Evolutionary conservation across 2,888 invertebrate genomes (phyloP).

Genomic region (Bhutanitis thaidina): DNA sequence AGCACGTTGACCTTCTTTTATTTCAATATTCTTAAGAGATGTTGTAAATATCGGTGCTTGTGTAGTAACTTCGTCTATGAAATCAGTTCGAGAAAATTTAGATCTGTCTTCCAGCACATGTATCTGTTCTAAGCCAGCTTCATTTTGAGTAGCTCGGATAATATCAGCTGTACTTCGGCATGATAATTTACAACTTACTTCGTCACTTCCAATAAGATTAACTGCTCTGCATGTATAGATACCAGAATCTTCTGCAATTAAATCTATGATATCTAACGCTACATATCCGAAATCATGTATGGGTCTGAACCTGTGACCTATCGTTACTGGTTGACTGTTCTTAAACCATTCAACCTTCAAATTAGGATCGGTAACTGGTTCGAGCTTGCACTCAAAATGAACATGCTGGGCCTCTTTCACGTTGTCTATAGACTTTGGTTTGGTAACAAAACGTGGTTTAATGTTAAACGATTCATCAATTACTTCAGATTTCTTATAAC

Average conservation of each 20-base stretch:
- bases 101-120: constrained; percentile 93
- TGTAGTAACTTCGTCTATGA: constrained; percentile 89
- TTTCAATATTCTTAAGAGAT: constrained; percentile 93
- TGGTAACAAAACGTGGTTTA: constrained; percentile 91
- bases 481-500: constrained; percentile 89
- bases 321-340: constrained; percentile 95
- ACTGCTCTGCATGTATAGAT: constrained; percentile 96
- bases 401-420: constrained; percentile 94
- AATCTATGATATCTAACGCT: constrained; percentile 96
- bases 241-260: constrained; percentile 97
- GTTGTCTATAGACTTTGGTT: constrained; percentile 91
- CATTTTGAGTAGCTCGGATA: constrained; percentile 91
- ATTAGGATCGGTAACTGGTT: constrained; percentile 97
- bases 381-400: constrained; percentile 98
- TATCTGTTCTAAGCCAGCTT: constrained; percentile 92
- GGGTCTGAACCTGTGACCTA: constrained; percentile 96
- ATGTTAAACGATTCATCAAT: constrained; percentile 91
- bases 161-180: constrained; percentile 90
- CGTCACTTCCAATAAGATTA: constrained; percentile 93
- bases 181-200: constrained; percentile 86
- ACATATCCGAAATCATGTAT: constrained; percentile 99
- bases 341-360: constrained; percentile 98
- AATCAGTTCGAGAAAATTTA: constrained; percentile 86
- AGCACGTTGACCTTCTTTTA: constrained; percentile 96
- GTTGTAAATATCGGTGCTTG: constrained; percentile 97